A percentile compares a stretch with the other conserved stretches of the same genome.
Conservation (phyloP, 2,888 invertebrate species). For the Ommatoiulus sabulosus region DNA sequence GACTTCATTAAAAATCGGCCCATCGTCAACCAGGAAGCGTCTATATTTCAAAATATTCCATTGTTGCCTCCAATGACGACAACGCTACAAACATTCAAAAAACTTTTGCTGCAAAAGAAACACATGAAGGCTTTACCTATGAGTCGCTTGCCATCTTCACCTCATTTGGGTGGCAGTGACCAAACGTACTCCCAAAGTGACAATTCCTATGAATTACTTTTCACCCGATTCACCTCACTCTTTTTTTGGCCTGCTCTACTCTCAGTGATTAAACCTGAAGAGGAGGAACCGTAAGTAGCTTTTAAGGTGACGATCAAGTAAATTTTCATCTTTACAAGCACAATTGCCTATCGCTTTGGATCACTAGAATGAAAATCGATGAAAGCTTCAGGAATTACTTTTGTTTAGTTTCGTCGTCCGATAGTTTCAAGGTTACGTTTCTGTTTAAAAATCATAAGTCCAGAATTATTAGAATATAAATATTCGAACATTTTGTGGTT, state of each 20-base stretch:
- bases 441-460: too few relatives aligned
- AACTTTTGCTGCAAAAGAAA: background rate
- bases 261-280: background rate
- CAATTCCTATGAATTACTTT: background rate
- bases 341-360: too few relatives aligned
- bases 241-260: slow-evolving; percentile 44
- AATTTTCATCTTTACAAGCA: too few relatives aligned
- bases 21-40: background rate
- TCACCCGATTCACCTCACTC: background rate
- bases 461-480: too few relatives aligned
- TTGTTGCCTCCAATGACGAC: slow-evolving; percentile 50
- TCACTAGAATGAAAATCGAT: too few relatives aligned
- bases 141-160: background rate
- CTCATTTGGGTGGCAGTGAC: background rate
- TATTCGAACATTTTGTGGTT: too few relatives aligned
- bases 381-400: too few relatives aligned
- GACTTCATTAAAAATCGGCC: background rate
- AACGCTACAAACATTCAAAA: background rate
- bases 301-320: background rate
- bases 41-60: background rate
- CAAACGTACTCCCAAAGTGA: background rate
- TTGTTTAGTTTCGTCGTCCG: too few relatives aligned
- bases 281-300: background rate
- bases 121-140: background rate
- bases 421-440: too few relatives aligned